Evolutionary conservation across 2,797 vertebrate genomes (phyloP).

Genomic region (Mus minutoides): DNA sequence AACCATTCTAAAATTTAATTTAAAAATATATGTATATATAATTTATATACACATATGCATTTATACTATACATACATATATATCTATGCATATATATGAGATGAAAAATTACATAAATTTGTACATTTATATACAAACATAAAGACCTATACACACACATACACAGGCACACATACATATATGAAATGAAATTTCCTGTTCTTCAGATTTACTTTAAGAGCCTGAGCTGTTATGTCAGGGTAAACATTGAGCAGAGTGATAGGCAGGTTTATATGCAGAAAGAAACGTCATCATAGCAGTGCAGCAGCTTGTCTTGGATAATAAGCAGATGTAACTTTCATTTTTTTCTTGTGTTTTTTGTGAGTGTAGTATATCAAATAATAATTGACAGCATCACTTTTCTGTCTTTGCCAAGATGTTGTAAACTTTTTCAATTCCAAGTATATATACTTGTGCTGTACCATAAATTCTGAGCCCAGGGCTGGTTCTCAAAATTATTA

Average conservation of each 20-base stretch:
- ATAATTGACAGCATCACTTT: conserved; percentile 34
- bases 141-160: not conserved
- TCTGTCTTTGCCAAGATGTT: not conserved
- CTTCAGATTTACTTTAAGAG: conserved; percentile 10
- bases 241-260: not conserved
- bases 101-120: not conserved
- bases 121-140: not conserved
- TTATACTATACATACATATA: not conserved
- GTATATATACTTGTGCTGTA: not conserved
- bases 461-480: not conserved
- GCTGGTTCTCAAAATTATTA: conserved; percentile 38
- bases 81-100: not conserved
- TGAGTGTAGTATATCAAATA: conserved; percentile 47
- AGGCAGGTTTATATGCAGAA: conserved; percentile 55
- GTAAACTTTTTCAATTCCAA: conserved; percentile 8
- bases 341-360: not conserved
- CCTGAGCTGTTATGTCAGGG: conserved; percentile 33
- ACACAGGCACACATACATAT: not conserved
- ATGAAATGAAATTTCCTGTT: not conserved
- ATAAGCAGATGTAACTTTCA: conserved; percentile 39
- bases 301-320: conserved; percentile 42
- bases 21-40: not conserved
- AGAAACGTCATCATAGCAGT: not conserved
- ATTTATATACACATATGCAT: not conserved
- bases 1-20: not conserved